Evolutionary conservation across 2,797 vertebrate species (phyloP), one percentile per base, ranked within the genome.

Genomic region (Sebastes vulpes): DNA sequence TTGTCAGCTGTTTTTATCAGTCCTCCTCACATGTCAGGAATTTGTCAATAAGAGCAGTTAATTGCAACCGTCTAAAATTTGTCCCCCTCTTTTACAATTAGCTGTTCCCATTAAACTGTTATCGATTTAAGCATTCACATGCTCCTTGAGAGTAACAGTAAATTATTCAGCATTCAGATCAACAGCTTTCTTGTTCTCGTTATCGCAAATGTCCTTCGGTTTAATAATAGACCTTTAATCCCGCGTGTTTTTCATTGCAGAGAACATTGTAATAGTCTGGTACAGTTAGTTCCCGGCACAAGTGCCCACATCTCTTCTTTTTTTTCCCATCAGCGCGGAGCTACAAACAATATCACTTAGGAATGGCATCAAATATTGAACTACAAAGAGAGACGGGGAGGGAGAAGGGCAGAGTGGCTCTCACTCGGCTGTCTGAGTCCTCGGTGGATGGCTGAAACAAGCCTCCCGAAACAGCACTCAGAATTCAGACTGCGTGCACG

Each of bases 341-440:
- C 75, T 82, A 87, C 83, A 87, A 90, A 92, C 89, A 92, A 91
- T 86, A 92, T 94, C 80, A 86, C 90, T 91, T 88, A 89, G 65
- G 82, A 92, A 75, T 48, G 54, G 79, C 90, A 91, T 93, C 63
- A 94, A 94, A 93, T 94, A 94, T 95, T 93, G 87, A 93, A 86
- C 81, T 83, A 61, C 68, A 81, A 54, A 84, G 85, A 80, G 83
- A 68, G 83, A 72, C 12, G 53, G 59, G 68, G 58, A 73, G 70
- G 50, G 59, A 83, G 73, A 29, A 3, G 61, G 76, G 56, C 70
- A 66, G 77, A 86, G 72, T 72, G 77, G 81, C 75, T 87, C 79
- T 80, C 81, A 18, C 64, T 84, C 74, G 11, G 4, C 83, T 64
- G 65, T 73, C 77, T 75, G 70, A 84, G 75, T 58, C 53, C 32